Conservation (phyloP, 2,888 invertebrate species). For the Arrhopalites spinosus region DNA sequence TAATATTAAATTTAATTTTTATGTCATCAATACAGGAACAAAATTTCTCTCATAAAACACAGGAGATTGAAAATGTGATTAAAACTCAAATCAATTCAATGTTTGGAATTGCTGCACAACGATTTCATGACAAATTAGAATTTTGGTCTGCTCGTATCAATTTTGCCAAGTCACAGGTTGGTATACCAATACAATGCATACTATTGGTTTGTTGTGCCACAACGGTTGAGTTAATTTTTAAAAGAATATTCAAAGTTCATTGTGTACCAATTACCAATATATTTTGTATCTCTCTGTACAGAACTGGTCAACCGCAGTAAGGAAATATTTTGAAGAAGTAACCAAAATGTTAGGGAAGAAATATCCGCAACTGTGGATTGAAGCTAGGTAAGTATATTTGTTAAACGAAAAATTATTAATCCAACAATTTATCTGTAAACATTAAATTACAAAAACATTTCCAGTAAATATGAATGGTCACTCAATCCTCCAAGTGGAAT, state of each 20-base stretch:
- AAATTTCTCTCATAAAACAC: conserved; percentile 29
- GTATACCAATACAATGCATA: conserved; percentile 12
- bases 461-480: conserved; percentile 41
- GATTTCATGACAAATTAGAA: conserved; percentile 28
- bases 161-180: conserved; percentile 36
- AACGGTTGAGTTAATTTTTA: background rate
- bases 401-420: too few species aligned
- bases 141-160: conserved; percentile 39
- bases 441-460: too few species aligned
- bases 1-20: background rate
- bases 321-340: conserved; percentile 36
- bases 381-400: too few species aligned
- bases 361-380: conserved; percentile 40
- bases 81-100: conserved; percentile 31
- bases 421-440: too few species aligned
- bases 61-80: conserved; percentile 35
- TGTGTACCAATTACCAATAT: background rate
- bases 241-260: too few species aligned
- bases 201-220: background rate
- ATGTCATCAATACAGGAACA: conserved; percentile 12
- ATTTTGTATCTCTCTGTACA: background rate
- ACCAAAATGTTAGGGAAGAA: conserved; percentile 35
- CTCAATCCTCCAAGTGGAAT: conserved; percentile 31
- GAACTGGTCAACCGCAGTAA: conserved; percentile 34
- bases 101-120: conserved; percentile 24